Base-by-base conservation (phyloP, 2,797 vertebrate genomes). In the Kryptolebias ocellatus region DNA sequence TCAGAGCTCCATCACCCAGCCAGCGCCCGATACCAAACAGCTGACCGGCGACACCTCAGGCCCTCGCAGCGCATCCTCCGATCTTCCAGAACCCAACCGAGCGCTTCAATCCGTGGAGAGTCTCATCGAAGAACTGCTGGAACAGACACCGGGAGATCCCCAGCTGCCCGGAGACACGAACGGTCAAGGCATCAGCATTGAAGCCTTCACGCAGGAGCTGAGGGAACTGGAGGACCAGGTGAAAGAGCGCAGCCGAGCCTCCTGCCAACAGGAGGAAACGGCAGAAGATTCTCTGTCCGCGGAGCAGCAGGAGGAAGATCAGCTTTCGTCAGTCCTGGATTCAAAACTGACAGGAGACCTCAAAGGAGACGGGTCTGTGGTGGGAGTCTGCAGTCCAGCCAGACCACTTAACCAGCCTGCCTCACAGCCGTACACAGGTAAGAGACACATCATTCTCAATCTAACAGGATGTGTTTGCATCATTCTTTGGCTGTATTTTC, bases 401-500 rank as follows among this genome's bases (percentile, higher is more conserved):
- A 89, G 93, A 74, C 89, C 93, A 0, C 74, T 94, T 2, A 95
- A 89, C 70, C 95, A 94, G 24, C 92, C 94, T 7, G 85, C 87
- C 50, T 90, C 92, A 78, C 97, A 97, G 64, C 96, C 97, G 2
- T 98, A 96, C 89, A 98, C 96, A 89, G 96, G 97, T 98, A 52
- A 83, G 81, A 76, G 50, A 27, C 20, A 3, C 55, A 58, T 17
- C 3, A 44, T 2, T 24, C 2, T 20, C 5, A 16, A 7, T 18
- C 14, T n/a, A 5, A 37, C 34, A 37, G 34, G 34, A 37, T 24
- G 20, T 24, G 20, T 24, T 24, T 24, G 20, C 20, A 24, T 37
- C n/a, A 45, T 2, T 34, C 18, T 17, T 6, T 18, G 1, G 45
- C 46, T 34, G 5, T 34, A 34, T 15, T 50, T 34, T 24, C 28